Evolutionary conservation across 2,113 vertebrate species (phyloP).

Genomic region (Dasyornis broadbenti): DNA sequence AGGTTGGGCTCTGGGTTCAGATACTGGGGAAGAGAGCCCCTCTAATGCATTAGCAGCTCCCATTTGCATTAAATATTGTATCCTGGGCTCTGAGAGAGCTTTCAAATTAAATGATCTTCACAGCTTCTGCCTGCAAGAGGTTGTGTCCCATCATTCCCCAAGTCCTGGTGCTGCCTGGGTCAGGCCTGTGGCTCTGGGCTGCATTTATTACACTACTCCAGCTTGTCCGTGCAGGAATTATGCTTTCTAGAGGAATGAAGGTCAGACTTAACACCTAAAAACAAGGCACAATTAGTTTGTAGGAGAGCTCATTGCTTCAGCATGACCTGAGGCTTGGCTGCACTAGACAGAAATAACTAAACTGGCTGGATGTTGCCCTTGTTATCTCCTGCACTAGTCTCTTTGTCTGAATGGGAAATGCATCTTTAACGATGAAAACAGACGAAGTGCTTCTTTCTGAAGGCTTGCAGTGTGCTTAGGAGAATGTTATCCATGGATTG

Average conservation of each 20-base stretch:
- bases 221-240: neutral
- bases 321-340: neutral
- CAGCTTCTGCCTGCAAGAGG: neutral
- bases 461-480: neutral
- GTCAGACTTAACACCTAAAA: neutral
- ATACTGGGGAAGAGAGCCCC: neutral
- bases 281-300: neutral
- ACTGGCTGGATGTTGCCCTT: neutral
- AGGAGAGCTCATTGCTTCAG: neutral
- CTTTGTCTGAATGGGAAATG: neutral
- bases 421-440: neutral
- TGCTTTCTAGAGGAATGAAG: neutral
- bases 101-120: neutral
- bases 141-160: neutral
- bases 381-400: neutral
- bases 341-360: neutral
- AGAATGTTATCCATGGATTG: fast-evolving
- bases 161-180: neutral
- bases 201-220: neutral
- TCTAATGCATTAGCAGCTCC: neutral
- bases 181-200: neutral
- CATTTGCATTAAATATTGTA: neutral
- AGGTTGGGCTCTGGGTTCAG: neutral
- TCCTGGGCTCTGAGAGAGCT: neutral
- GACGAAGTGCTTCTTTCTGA: neutral